A percentile compares a stretch with the other conserved stretches of the same genome.
These are phyloP conservation scores for Micrasema longulum DNA, from an alignment of 1,140 invertebrate genomes.

Conservation along the genomic window DNA sequence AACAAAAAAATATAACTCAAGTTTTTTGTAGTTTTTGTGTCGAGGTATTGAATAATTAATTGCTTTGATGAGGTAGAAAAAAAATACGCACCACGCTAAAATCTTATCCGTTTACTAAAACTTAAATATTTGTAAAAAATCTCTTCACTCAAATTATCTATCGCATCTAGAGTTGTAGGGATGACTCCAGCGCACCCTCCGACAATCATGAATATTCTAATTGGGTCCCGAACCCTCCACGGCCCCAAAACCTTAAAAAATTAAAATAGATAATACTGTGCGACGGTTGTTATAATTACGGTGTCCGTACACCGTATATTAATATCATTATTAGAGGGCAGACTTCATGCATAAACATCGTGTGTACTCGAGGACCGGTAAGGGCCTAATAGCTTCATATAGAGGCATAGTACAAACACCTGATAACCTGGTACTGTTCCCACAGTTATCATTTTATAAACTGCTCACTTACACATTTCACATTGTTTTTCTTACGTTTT, in stretches of 20 bases:
- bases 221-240: conserved; percentile 41
- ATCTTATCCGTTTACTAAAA: conserved; percentile 14
- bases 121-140: conserved; percentile 32
- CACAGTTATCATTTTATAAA: conserved; percentile 38
- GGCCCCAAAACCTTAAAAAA: conserved; percentile 46
- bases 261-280: conserved; percentile 50
- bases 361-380: conserved; percentile 27
- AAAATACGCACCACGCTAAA: neutral
- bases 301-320: conserved; percentile 37
- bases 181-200: conserved; percentile 6
- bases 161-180: conserved; percentile 2
- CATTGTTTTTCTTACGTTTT: too few relatives aligned
- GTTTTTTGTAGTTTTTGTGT: too few relatives aligned
- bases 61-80: conserved; percentile 1
- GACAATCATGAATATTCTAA: conserved; percentile 53
- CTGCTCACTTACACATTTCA: conserved; percentile 10
- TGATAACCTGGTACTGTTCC: conserved; percentile 40
- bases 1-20: too few relatives aligned
- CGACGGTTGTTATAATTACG: conserved; percentile 34
- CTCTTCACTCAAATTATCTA: conserved; percentile 4
- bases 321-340: conserved; percentile 46
- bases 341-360: conserved; percentile 44
- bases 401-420: conserved; percentile 40
- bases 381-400: conserved; percentile 35
- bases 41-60: neutral